Evolutionary conservation across 2,797 vertebrate species (phyloP).

Genomic region (Pseudochirops cupreus): DNA sequence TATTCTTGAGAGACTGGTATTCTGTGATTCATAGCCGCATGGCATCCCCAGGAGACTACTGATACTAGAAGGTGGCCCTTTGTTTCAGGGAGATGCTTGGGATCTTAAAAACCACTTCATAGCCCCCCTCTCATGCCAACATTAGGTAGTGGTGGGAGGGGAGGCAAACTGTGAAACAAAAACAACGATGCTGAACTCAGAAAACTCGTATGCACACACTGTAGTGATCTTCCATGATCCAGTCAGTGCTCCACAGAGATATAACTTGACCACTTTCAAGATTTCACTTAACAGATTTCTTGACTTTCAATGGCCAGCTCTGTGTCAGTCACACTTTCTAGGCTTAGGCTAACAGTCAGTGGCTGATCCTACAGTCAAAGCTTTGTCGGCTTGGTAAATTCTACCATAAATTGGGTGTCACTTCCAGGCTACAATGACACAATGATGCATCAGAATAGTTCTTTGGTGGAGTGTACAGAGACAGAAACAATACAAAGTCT

Average conservation of each 20-base stretch:
- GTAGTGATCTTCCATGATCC: not conserved
- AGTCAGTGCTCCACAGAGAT: not conserved
- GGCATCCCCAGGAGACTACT: not conserved
- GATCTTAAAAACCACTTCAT: not conserved
- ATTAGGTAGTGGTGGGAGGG: not conserved
- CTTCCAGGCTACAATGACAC: not conserved
- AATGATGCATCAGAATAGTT: not conserved
- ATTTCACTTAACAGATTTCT: not conserved
- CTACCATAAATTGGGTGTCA: not conserved
- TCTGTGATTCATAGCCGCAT: not conserved
- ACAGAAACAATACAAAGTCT: not conserved
- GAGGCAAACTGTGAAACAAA: not conserved
- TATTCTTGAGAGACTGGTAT: not conserved
- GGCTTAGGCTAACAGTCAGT: not conserved
- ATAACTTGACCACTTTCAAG: not conserved
- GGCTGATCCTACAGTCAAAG: not conserved
- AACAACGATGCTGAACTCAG: not conserved
- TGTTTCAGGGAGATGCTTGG: not conserved
- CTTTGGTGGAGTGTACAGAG: not conserved
- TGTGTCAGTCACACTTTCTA: not conserved
- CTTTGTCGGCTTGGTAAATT: not conserved
- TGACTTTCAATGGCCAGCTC: not conserved
- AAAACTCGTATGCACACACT: not conserved
- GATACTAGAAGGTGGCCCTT: not conserved
- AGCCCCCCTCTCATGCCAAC: not conserved